Percentiles rank a stretch among this genome's conserved stretches.
phyloP scores from a whole-genome alignment of 2,797 vertebrate species.

The Tapera naevia region DNA sequence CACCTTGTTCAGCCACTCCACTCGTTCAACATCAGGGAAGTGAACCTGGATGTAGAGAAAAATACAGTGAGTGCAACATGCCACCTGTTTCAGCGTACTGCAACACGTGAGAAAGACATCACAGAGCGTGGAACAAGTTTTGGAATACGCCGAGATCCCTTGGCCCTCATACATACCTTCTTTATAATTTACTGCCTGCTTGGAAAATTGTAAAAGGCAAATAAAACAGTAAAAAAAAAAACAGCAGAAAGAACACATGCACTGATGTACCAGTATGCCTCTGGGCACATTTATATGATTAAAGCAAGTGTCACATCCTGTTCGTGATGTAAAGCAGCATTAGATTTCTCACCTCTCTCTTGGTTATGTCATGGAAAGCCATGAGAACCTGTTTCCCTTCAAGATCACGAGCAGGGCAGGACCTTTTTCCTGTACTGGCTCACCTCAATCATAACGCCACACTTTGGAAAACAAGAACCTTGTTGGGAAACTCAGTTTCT shows the following conservation, averaged over 20 bases:
- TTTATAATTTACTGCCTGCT: not conserved
- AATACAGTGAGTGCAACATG: not conserved
- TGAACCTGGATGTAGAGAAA: slow-evolving; percentile 80
- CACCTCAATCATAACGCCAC: not conserved
- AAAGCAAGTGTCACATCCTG: slow-evolving; percentile 49
- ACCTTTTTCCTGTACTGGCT: not conserved
- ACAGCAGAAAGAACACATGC: not conserved
- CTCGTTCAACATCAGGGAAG: slow-evolving; percentile 91
- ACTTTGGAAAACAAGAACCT: not conserved
- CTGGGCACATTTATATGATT: not conserved
- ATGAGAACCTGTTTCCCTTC: not conserved
- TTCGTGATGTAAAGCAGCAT: not conserved
- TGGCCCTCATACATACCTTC: not conserved
- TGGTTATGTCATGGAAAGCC: slow-evolving; percentile 4
- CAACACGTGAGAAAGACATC: not conserved
- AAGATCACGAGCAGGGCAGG: not conserved
- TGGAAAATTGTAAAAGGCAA: not conserved
- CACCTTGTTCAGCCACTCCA: slow-evolving; percentile 96
- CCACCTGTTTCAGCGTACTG: not conserved
- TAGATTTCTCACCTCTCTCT: slow-evolving; percentile 21
- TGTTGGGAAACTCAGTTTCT: not conserved
- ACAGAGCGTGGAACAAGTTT: not conserved
- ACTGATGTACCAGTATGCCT: not conserved
- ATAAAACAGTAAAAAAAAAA: not conserved
- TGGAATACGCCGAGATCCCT: not conserved